These are phyloP conservation scores for Mycetomoellerius zeteki DNA, from an alignment of 1,140 invertebrate species.

Conservation along the genomic window DNA sequence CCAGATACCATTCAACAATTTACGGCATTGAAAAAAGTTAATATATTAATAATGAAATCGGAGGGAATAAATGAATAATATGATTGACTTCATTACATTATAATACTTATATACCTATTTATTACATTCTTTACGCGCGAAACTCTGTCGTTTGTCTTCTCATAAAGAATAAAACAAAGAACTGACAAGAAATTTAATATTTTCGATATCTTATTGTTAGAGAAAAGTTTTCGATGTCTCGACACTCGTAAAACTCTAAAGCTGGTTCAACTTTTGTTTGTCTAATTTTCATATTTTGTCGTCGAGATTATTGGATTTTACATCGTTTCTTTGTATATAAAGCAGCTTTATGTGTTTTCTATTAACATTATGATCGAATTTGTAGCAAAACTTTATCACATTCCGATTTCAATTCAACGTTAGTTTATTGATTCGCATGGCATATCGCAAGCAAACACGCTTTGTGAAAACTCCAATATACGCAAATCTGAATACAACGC, in stretches of 20 bases:
- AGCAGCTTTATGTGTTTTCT: conserved; percentile 8
- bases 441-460: conserved; percentile 26
- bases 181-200: not conserved
- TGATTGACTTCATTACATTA: conserved; percentile 9
- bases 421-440: conserved; percentile 42
- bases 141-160: not conserved
- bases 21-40: not conserved
- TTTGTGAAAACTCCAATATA: conserved; percentile 57
- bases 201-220: not conserved
- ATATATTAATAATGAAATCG: conserved; percentile 7
- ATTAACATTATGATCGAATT: conserved; percentile 42
- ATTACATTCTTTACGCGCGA: not conserved
- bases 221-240: not conserved
- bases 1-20: not conserved
- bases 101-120: conserved; percentile 3
- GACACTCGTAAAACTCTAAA: not conserved
- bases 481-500: conserved; percentile 42
- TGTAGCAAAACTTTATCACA: conserved; percentile 20
- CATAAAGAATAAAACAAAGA: not conserved
- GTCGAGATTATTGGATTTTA: conserved; percentile 23
- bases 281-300: conserved; percentile 22
- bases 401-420: conserved; percentile 27
- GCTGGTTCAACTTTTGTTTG: conserved; percentile 9
- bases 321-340: conserved; percentile 8
- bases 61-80: not conserved